A percentile compares a stretch with the other conserved stretches of the same genome.
Evolutionary conservation across 2,113 vertebrate genomes (phyloP).

Genomic region (Muntiacus muntjak): DNA sequence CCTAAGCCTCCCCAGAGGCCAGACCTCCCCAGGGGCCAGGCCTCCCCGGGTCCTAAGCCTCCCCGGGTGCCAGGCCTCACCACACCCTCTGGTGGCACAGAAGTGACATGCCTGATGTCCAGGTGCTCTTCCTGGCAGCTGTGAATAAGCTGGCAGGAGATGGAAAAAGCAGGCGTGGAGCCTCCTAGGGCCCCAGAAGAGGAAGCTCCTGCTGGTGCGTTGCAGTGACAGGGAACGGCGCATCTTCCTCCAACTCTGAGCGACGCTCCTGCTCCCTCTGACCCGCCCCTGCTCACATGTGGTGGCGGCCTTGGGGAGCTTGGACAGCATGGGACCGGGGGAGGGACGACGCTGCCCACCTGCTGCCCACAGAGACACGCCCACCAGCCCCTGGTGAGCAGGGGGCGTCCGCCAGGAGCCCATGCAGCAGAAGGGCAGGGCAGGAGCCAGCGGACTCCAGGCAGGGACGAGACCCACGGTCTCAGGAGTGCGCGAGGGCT

Average conservation of each 20-base stretch:
- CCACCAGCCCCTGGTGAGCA: background rate
- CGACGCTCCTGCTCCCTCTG: rapidly evolving
- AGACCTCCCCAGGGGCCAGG: background rate
- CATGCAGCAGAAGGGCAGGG: background rate
- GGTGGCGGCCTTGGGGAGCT: background rate
- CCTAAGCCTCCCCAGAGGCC: background rate
- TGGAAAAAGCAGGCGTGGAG: too few relatives aligned
- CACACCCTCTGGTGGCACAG: background rate
- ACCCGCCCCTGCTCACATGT: background rate
- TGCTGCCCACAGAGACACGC: background rate
- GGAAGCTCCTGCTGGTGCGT: background rate
- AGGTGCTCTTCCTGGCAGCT: background rate
- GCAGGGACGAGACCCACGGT: too few relatives aligned
- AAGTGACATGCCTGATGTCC: too few relatives aligned
- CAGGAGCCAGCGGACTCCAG: background rate
- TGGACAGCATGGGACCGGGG: background rate
- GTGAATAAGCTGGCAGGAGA: background rate
- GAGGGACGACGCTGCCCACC: background rate
- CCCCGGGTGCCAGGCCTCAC: background rate
- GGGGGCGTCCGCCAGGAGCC: background rate
- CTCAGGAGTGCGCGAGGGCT: background rate
- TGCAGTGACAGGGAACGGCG: too few relatives aligned
- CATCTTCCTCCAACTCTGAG: background rate
- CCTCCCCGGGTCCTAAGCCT: background rate
- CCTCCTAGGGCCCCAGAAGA: too few relatives aligned